Conservation (phyloP, 1,140 invertebrate species). For the Mylabris phalerata region DNA sequence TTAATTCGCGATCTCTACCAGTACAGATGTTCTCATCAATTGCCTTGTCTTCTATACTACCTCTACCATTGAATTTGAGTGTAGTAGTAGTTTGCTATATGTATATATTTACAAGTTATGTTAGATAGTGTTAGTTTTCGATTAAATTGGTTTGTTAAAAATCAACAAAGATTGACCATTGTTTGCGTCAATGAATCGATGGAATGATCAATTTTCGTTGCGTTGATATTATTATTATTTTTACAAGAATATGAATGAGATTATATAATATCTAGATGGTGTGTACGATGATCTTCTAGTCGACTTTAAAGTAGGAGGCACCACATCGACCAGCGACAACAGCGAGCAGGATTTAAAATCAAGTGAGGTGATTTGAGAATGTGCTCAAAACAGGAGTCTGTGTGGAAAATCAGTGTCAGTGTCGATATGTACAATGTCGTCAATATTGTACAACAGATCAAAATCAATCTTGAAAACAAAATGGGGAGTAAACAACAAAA, state of each 20-base stretch:
- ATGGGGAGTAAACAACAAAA: no score
- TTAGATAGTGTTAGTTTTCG: slow-evolving; percentile 23
- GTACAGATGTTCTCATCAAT: slow-evolving; percentile 33
- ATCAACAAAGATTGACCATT: neutral
- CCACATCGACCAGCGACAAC: slow-evolving; percentile 19
- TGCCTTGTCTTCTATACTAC: slow-evolving; percentile 35
- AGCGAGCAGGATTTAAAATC: slow-evolving; percentile 37
- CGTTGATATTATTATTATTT: neutral
- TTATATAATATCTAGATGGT: neutral
- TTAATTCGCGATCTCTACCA: slow-evolving; percentile 24
- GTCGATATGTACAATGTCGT: slow-evolving; percentile 32
- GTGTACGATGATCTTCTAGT: slow-evolving; percentile 23
- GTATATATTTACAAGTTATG: slow-evolving; percentile 36
- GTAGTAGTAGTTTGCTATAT: slow-evolving; percentile 36
- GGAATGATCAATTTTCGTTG: neutral
- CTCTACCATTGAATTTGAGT: slow-evolving; percentile 41
- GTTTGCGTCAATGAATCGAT: neutral
- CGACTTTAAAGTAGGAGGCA: slow-evolving; percentile 7
- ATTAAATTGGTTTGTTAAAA: neutral
- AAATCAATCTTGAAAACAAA: neutral
- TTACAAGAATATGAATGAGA: slow-evolving; percentile 8
- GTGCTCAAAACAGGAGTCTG: slow-evolving; percentile 41
- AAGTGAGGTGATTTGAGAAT: slow-evolving; percentile 43
- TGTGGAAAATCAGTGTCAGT: slow-evolving; percentile 39
- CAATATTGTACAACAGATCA: slow-evolving; percentile 5